A percentile compares a stretch with the other conserved stretches of the same genome.
phyloP scores from a whole-genome alignment of 2,113 vertebrate genomes.

The Nerophis lumbriciformis region DNA sequence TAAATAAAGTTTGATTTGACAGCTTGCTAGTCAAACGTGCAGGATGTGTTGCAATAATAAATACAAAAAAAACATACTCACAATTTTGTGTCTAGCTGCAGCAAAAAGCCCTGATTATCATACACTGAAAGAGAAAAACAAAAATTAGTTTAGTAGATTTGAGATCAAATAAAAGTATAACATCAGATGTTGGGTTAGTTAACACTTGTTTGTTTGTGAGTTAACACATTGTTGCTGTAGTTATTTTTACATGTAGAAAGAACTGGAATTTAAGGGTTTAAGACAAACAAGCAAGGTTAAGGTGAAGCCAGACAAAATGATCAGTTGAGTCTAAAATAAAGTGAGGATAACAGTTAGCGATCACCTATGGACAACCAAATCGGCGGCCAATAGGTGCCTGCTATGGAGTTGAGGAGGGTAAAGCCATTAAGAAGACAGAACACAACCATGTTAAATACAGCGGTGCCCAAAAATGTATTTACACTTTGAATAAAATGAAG shows the following conservation, averaged over 20 bases:
- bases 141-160: slow-evolving; percentile 14
- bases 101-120: slow-evolving; percentile 91
- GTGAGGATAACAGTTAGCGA: slow-evolving; percentile 55
- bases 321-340: slow-evolving; percentile 57
- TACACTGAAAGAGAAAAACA: slow-evolving; percentile 75
- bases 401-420: slow-evolving; percentile 32
- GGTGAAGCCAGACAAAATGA: slow-evolving; percentile 60
- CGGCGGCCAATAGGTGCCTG: slow-evolving; percentile 58
- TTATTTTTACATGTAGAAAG: slow-evolving; percentile 33
- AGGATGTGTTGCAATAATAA: neutral
- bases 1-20: too few species aligned
- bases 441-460: neutral
- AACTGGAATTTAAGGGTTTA: slow-evolving; percentile 41
- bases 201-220: slow-evolving; percentile 15
- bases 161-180: neutral
- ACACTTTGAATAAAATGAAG: neutral
- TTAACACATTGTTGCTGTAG: slow-evolving; percentile 30
- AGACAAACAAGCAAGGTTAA: slow-evolving; percentile 54
- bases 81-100: slow-evolving; percentile 91
- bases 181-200: slow-evolving; percentile 6
- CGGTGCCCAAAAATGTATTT: neutral
- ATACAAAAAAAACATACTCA: slow-evolving; percentile 73
- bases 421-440: slow-evolving; percentile 31
- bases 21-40: too few species aligned
- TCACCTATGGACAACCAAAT: slow-evolving; percentile 63